Evolutionary conservation across 2,888 invertebrate species (phyloP).

Genomic region (Drosophila atripex): DNA sequence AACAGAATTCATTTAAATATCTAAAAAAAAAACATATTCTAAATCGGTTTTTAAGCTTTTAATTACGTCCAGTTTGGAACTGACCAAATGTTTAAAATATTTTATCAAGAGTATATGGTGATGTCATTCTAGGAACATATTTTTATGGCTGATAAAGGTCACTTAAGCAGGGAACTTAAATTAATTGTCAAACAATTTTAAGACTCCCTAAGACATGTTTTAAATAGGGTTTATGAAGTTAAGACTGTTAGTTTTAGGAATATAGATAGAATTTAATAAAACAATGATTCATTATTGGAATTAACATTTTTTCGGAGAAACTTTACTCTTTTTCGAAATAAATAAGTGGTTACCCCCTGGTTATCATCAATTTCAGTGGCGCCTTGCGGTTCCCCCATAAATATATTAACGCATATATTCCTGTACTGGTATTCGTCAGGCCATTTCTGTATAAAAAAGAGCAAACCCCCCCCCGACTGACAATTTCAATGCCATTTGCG

Average conservation of each 20-base stretch:
- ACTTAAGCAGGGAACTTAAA: slow-evolving; percentile 3
- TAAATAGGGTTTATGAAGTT: slow-evolving; percentile 3
- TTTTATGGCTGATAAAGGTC: slow-evolving; percentile 4
- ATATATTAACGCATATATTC: slow-evolving; percentile 1
- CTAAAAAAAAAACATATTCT: background rate
- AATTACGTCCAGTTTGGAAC: slow-evolving; percentile 39
- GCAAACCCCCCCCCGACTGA: slow-evolving; percentile 15
- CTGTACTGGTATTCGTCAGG: background rate
- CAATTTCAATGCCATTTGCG: slow-evolving; percentile 23
- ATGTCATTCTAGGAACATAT: slow-evolving; percentile 13
- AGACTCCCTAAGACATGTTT: background rate
- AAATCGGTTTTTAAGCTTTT: slow-evolving; percentile 42
- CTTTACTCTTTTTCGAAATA: background rate
- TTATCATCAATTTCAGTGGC: slow-evolving; percentile 13
- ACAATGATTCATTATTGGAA: background rate
- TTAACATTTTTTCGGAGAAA: background rate
- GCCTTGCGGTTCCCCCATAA: background rate
- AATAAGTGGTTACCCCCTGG: slow-evolving; percentile 8
- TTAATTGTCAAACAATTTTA: slow-evolving; percentile 13
- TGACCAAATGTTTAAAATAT: slow-evolving; percentile 14
- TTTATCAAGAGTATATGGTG: slow-evolving; percentile 26
- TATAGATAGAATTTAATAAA: background rate
- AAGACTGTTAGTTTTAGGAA: background rate
- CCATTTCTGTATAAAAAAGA: slow-evolving; percentile 2
- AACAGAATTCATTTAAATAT: slow-evolving; percentile 7